Evolutionary conservation across 2,797 vertebrate species (phyloP).

Genomic region (Semotilus atromaculatus): DNA sequence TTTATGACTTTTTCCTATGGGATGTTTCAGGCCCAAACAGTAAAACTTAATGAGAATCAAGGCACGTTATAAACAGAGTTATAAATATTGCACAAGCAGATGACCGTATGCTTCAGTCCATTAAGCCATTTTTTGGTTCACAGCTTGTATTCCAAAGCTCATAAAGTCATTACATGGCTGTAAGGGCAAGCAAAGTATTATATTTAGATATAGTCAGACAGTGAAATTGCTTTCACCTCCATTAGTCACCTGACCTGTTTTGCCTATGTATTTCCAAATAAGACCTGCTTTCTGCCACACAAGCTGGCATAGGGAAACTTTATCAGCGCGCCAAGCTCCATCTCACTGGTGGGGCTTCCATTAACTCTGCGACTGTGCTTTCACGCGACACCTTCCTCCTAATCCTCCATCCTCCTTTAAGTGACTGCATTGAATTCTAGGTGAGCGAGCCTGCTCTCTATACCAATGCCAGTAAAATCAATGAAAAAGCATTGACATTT

Average conservation of each 20-base stretch:
- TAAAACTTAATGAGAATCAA: neutral
- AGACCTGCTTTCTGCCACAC: conserved; percentile 34
- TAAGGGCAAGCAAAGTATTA: too few species aligned
- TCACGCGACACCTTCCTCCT: conserved; percentile 31
- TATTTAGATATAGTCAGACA: too few species aligned
- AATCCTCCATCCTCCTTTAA: conserved; percentile 23
- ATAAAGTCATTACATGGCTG: conserved; percentile 8
- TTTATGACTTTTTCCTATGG: conserved; percentile 21
- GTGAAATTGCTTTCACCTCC: conserved; percentile 55
- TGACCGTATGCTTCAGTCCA: neutral
- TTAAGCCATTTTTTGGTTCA: conserved; percentile 7
- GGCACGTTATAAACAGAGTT: conserved; percentile 15
- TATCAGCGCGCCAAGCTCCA: conserved; percentile 37
- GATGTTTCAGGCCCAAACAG: neutral
- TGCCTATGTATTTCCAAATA: conserved; percentile 48
- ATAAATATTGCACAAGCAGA: conserved; percentile 8
- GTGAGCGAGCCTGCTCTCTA: conserved; percentile 15
- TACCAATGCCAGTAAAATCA: conserved; percentile 4
- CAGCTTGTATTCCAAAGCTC: conserved; percentile 35
- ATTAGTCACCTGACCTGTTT: conserved; percentile 57
- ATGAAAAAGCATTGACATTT: neutral
- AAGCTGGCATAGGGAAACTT: conserved; percentile 32
- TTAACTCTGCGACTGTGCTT: conserved; percentile 55
- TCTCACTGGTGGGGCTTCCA: conserved; percentile 33
- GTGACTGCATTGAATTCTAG: conserved; percentile 30